Percentiles rank a stretch among this genome's conserved stretches.
These are phyloP conservation scores for Yasuhikotakia modesta DNA, from an alignment of 2,797 vertebrate genomes.

Conservation along the genomic window DNA sequence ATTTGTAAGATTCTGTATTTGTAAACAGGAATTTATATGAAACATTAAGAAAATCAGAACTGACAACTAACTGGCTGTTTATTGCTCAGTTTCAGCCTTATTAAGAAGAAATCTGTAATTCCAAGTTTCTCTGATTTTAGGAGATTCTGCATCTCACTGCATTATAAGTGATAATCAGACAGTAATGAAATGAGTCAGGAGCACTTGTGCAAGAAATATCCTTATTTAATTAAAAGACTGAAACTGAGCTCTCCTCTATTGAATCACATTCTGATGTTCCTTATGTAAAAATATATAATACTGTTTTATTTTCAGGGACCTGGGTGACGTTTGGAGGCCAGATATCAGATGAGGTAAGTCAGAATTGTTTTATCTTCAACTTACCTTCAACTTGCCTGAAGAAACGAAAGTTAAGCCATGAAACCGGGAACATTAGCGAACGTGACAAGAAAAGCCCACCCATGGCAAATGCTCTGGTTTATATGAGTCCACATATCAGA, in stretches of 20 bases:
- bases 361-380: neutral
- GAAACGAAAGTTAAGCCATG: neutral
- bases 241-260: neutral
- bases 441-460: slow-evolving; percentile 4
- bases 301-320: slow-evolving; percentile 78
- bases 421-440: neutral
- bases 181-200: neutral
- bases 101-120: neutral
- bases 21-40: neutral
- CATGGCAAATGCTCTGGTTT: neutral
- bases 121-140: neutral
- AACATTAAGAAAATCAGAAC: neutral
- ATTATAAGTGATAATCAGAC: neutral
- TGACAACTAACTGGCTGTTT: too few relatives aligned
- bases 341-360: slow-evolving; percentile 92
- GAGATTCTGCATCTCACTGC: neutral
- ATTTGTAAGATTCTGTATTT: neutral
- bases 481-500: neutral
- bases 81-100: neutral
- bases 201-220: neutral
- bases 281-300: neutral
- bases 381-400: neutral
- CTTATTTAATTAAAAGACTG: neutral
- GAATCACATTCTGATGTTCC: neutral
- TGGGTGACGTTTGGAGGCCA: slow-evolving; percentile 98